Evolutionary conservation across 2,888 invertebrate genomes (phyloP), one percentile per base, ranked within the genome.

Genomic region (Plagodis pulveraria): DNA sequence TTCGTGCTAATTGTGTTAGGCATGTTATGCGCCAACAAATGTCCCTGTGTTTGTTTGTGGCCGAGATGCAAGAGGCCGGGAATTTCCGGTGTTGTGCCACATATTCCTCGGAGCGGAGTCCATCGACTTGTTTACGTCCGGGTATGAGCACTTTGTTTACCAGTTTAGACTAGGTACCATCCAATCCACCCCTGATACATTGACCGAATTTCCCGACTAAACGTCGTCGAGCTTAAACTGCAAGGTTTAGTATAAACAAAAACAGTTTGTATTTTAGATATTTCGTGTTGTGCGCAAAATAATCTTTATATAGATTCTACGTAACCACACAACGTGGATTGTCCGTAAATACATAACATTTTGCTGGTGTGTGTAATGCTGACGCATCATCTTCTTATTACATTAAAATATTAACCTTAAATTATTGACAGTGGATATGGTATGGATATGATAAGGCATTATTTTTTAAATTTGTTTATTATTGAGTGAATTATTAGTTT

Each of bases 131-230:
- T 78, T 78, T 74, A 76, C 75, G 69, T 72, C 81, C 82, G 78
- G 74, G 69, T 72, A 81, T 82, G 78, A 84, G 84, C 84, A 81
- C 80, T 77, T 65, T 86, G 83, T 85, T 86, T 86, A 83, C 80
- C 81, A 8, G 79, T 78, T 82, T 78, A n/a, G n/a, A n/a, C n/a
- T n/a, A 79, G 22, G 22, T 22, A 22, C 74, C 22, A 67, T 42
- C 10, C 70, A 58, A 65, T 58, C 62, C 62, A 59, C 66, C 62
- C 58, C 44, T 22, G 36, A 69, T 62, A 64, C 65, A 62, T 51
- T 58, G 65, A 58, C 63, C 57, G 61, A 51, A 51, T 58, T 49
- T 47, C 22, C 42, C 49, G 9, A 36, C 36, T 1, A 55, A 58
- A 55, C 51, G 56, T 64, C 50, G 42, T 52, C 57, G 62, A 61